Conservation (phyloP, 2,797 vertebrate genomes). For the Pangasius mekongensis region DNA sequence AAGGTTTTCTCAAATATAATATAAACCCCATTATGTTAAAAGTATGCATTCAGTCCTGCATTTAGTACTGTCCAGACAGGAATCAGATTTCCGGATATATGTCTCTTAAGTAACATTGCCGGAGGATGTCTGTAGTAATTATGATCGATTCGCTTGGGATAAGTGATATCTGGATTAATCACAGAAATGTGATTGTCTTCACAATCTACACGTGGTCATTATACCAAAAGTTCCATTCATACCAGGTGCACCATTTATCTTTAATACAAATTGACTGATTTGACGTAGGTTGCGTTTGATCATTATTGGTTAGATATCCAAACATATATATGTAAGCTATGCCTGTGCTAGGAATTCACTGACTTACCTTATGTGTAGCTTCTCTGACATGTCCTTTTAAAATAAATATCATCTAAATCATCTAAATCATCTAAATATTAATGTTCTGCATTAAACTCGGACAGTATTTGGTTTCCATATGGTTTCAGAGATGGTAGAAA, state of each 20-base stretch:
- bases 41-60: neutral
- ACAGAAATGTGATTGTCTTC: neutral
- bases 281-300: neutral
- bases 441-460: neutral
- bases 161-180: neutral
- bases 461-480: neutral
- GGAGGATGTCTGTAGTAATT: neutral
- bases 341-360: neutral
- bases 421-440: neutral
- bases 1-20: neutral
- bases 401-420: no score
- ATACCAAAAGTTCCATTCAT: neutral
- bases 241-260: neutral
- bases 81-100: neutral
- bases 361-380: neutral
- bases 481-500: neutral
- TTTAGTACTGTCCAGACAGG: neutral
- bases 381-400: neutral
- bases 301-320: neutral
- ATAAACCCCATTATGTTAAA: neutral
- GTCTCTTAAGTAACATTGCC: neutral
- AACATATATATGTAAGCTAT: neutral
- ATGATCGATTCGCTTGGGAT: neutral
- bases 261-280: neutral
- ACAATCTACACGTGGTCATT: neutral